A percentile compares a stretch with the other conserved stretches of the same genome.
These are phyloP conservation scores for Coccyzus lansbergi DNA, from an alignment of 2,797 vertebrate genomes.

Conservation along the genomic window DNA sequence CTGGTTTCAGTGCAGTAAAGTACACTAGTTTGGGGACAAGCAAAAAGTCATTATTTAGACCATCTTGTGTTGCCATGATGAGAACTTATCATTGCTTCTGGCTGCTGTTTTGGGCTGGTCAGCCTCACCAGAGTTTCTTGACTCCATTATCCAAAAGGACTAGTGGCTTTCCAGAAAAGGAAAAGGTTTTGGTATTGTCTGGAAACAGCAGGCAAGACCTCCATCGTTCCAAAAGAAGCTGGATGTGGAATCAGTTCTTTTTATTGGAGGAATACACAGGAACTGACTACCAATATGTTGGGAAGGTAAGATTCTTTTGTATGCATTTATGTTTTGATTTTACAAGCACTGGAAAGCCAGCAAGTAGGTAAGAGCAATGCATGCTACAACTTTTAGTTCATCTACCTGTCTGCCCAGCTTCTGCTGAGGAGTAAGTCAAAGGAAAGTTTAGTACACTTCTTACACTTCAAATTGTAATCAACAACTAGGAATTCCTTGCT, in stretches of 20 bases:
- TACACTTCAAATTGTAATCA: slow-evolving; percentile 23
- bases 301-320: slow-evolving; percentile 85
- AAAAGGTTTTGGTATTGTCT: slow-evolving; percentile 73
- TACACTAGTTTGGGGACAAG: slow-evolving; percentile 36
- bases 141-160: slow-evolving; percentile 83
- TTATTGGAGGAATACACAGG: slow-evolving; percentile 94
- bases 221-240: slow-evolving; percentile 91
- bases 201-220: slow-evolving; percentile 82
- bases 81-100: slow-evolving; percentile 82
- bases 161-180: slow-evolving; percentile 77
- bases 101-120: slow-evolving; percentile 79
- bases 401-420: slow-evolving; percentile 17
- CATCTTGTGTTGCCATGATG: slow-evolving; percentile 68
- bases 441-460: not conserved
- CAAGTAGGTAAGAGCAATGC: not conserved
- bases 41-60: not conserved
- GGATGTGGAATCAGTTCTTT: slow-evolving; percentile 99
- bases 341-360: slow-evolving; percentile 24
- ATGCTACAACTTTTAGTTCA: not conserved
- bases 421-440: slow-evolving; percentile 7
- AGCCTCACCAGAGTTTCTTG: slow-evolving; percentile 74
- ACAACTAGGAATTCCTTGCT: not conserved
- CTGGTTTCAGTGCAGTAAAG: slow-evolving; percentile 59
- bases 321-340: not conserved
- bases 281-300: slow-evolving; percentile 91